A percentile compares a stretch with the other conserved stretches of the same genome.
These are phyloP conservation scores for Geotrupes spiniger DNA, from an alignment of 2,888 invertebrate genomes.

Conservation along the genomic window DNA sequence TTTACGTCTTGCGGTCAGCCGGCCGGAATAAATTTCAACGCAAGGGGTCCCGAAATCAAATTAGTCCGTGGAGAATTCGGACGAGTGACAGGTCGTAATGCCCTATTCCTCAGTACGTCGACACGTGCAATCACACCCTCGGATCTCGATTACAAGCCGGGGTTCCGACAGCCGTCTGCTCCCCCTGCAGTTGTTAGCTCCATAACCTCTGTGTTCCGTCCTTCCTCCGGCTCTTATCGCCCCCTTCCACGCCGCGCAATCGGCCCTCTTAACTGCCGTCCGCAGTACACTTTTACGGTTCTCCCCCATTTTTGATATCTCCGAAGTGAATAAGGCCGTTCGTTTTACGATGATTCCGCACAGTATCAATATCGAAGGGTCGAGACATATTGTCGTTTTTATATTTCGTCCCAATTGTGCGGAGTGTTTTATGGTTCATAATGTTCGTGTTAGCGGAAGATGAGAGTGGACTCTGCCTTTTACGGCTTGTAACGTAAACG, in stretches of 20 bases:
- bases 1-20: no score
- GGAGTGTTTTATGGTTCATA: constrained; percentile 28
- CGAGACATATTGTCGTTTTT: constrained; percentile 12
- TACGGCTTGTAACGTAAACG: no score
- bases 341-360: constrained; percentile 12
- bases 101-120: constrained; percentile 22
- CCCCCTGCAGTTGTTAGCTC: constrained; percentile 1
- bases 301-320: constrained; percentile 2
- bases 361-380: constrained; percentile 7
- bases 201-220: neutral
- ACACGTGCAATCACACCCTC: constrained; percentile 44
- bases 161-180: constrained; percentile 28
- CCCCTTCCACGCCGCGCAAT: neutral
- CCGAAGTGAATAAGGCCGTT: constrained; percentile 3
- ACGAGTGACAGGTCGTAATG: constrained; percentile 3
- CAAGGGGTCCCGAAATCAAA: constrained; percentile 5
- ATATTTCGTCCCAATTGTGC: constrained; percentile 7
- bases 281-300: constrained; percentile 6
- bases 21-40: no score
- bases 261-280: constrained; percentile 1
- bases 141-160: constrained; percentile 45
- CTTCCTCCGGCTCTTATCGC: constrained; percentile 6
- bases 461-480: neutral
- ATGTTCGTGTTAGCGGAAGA: constrained; percentile 25
- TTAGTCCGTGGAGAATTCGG: constrained; percentile 4